These are phyloP conservation scores for Aphis gossypii DNA, from an alignment of 1,140 invertebrate genomes.

Conservation along the genomic window DNA sequence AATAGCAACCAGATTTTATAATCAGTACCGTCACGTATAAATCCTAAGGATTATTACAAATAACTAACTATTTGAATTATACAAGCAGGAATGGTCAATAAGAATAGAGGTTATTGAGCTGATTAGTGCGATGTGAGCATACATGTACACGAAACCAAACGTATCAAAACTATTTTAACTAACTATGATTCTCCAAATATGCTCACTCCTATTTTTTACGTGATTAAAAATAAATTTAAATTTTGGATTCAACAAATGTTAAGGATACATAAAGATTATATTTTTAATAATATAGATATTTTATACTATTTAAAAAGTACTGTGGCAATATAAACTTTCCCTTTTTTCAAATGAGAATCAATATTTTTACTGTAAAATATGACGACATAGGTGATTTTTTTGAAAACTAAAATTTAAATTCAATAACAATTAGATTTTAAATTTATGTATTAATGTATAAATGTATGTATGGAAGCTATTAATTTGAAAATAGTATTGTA, in stretches of 20 bases:
- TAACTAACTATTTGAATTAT: background rate
- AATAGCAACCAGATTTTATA: background rate
- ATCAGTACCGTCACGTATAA: background rate
- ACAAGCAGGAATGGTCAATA: background rate
- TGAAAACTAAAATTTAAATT: background rate
- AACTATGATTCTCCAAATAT: background rate
- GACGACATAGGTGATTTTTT: background rate
- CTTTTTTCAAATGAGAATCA: background rate
- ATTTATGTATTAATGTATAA: background rate
- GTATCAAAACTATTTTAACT: background rate
- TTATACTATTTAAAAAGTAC: background rate
- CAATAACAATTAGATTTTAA: background rate
- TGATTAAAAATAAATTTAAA: background rate
- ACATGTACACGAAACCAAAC: background rate
- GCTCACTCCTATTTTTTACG: background rate
- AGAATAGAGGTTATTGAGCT: background rate
- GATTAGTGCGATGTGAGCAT: background rate
- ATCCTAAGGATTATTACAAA: background rate
- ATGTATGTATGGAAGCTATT: background rate
- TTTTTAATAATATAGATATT: background rate
- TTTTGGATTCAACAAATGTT: background rate
- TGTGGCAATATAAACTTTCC: background rate
- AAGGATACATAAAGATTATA: background rate
- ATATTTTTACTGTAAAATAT: background rate
- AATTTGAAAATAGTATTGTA: background rate